Base-by-base conservation (phyloP, 1,140 invertebrate species). In the Bacillus rossius region DNA sequence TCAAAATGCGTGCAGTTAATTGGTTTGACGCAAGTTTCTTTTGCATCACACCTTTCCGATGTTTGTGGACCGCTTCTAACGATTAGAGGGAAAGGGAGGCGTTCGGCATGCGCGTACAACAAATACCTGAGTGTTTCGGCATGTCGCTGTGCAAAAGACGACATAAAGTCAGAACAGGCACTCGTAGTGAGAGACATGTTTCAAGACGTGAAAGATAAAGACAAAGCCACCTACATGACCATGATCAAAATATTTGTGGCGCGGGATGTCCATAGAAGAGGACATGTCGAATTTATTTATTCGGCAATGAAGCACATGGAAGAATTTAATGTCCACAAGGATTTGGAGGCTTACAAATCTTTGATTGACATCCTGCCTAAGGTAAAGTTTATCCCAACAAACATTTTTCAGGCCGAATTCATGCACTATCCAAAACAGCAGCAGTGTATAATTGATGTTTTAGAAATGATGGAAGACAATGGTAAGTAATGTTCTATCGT, bases 381-480 rank as follows among this genome's bases (percentile, higher is more conserved):
- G 75, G 94, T 88, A 42, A 88, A 85, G 71, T 89, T 94, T 71
- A 81, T 97, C 55, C 84, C 96, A 0, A 77, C 70, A 26, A 96
- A 89, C 74, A 71, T 85, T 17, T 84, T 89, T 67, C 91, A 96
- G 79, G 81, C 85, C 0, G 91, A 95, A 71, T 90, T 96, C 63
- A 84, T 87, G 80, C 92, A 97, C 73, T 97, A 91, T 77, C 91
- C 94, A 0, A 91, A 92, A 74, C 96, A 99, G 65, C 97, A 99
- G 69, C 83, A 92, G 52, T 94, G 92, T 75, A 88, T 86, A 19
- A 83, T 96, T 8, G 87, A 92, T 68, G 63, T 99, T 41, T 73
- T 98, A 10, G 83, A 88, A 64, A 83, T 93, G 77, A 98, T 98
- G 92, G 94, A 97, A 78, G 75, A 85, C 56, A 88, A 94, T 80